Conservation (phyloP, 2,797 vertebrate species). For the Hippopotamyrus pictus region DNA sequence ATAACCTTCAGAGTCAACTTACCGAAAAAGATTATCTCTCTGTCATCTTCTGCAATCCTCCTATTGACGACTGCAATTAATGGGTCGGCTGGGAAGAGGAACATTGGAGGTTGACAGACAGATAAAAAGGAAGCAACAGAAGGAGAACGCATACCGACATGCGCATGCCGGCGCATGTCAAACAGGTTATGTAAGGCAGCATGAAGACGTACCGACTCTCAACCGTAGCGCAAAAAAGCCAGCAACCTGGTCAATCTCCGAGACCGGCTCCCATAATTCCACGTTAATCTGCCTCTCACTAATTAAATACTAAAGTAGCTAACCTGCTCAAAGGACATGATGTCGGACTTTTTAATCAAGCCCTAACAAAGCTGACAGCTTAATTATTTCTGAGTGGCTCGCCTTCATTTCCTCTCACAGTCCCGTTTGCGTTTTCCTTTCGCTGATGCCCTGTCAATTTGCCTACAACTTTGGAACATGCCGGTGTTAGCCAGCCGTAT, state of each 20-base stretch:
- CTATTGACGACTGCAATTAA: background rate
- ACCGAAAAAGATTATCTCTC: background rate
- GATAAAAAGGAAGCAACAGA: background rate
- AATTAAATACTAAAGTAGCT: conserved; percentile 35
- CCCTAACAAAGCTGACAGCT: conserved; percentile 41
- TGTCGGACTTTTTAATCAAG: conserved; percentile 27
- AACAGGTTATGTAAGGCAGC: background rate
- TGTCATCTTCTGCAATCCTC: background rate
- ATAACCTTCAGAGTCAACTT: background rate
- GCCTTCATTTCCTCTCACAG: background rate
- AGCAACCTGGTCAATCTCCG: conserved; percentile 15
- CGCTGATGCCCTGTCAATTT: background rate
- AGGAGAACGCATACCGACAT: background rate
- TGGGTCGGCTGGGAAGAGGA: background rate
- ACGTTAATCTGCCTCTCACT: conserved; percentile 46
- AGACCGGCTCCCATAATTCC: conserved; percentile 50
- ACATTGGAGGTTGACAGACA: background rate
- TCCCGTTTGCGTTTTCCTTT: background rate
- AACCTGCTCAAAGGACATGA: conserved; percentile 29
- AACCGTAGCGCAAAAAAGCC: conserved; percentile 24
- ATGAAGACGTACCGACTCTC: background rate
- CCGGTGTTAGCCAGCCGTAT: background rate
- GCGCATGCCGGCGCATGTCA: too few species aligned
- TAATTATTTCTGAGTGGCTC: conserved; percentile 42
- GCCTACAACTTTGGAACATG: background rate